Evolutionary conservation across 2,797 vertebrate species (phyloP).

Genomic region (Prionace glauca): DNA sequence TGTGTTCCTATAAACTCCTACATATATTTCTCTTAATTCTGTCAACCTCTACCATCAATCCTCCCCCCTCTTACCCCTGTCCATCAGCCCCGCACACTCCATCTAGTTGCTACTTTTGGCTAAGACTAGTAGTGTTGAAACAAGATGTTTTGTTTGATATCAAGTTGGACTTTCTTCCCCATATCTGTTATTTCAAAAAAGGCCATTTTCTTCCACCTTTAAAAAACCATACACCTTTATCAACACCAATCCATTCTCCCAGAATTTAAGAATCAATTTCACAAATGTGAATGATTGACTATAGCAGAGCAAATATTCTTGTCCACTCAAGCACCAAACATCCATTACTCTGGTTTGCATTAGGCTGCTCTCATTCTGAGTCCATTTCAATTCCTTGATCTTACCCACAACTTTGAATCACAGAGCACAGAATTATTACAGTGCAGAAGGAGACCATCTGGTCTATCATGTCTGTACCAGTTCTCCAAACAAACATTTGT

Average conservation of each 20-base stretch:
- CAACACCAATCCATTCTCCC: not conserved
- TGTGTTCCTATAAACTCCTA: not conserved
- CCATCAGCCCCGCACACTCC: too few relatives aligned
- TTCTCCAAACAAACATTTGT: not conserved
- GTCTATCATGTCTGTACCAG: too few relatives aligned
- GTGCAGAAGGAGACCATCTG: too few relatives aligned
- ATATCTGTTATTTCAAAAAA: not conserved
- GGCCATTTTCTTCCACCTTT: not conserved
- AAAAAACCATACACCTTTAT: not conserved
- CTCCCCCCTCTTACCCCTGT: too few relatives aligned
- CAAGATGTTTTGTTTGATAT: not conserved
- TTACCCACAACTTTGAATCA: not conserved
- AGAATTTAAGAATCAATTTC: not conserved
- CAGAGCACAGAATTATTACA: too few relatives aligned
- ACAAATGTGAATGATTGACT: not conserved
- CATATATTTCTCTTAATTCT: not conserved
- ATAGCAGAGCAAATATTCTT: not conserved
- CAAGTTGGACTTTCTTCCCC: not conserved
- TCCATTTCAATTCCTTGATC: not conserved
- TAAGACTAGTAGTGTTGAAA: not conserved
- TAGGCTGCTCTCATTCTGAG: not conserved
- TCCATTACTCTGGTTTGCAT: not conserved
- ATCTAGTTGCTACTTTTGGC: not conserved
- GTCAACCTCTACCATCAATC: not conserved
- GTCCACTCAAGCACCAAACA: not conserved